Evolutionary conservation across 2,113 vertebrate genomes (phyloP).

Genomic region (Varanus komodoensis): DNA sequence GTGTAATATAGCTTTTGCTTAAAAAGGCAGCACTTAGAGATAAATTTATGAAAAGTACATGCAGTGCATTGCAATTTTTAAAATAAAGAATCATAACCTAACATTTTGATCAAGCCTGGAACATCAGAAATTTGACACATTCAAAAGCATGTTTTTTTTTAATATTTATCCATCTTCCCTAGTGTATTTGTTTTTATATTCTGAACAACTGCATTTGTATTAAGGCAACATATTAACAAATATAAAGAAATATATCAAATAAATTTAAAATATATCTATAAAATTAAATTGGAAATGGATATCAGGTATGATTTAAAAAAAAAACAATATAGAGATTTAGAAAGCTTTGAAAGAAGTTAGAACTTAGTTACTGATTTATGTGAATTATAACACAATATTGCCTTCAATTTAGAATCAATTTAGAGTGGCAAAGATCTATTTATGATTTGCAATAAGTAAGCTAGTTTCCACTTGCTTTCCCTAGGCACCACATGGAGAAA

Average conservation of each 20-base stretch:
- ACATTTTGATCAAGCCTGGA: slow-evolving; percentile 8
- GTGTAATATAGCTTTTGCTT: background rate
- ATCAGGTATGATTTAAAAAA: background rate
- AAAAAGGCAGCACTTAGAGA: background rate
- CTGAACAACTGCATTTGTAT: slow-evolving; percentile 4
- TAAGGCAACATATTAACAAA: slow-evolving; percentile 1
- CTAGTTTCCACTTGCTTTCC: background rate
- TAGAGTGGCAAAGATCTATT: background rate
- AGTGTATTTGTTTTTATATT: background rate
- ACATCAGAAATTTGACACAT: slow-evolving; percentile 43
- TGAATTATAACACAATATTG: slow-evolving; percentile 29
- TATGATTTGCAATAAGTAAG: background rate
- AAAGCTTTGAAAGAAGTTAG: background rate
- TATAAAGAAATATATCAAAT: background rate
- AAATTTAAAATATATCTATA: background rate
- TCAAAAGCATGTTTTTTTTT: slow-evolving; percentile 24
- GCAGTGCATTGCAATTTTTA: background rate
- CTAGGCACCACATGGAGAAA: slow-evolving; percentile 18
- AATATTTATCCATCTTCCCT: background rate
- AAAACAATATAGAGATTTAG: background rate
- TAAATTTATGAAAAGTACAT: background rate
- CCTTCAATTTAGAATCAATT: slow-evolving; percentile 27
- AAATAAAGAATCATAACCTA: slow-evolving; percentile 10
- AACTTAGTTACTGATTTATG: background rate
- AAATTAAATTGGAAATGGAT: background rate